Conservation (phyloP, 2,113 vertebrate genomes). For the Pterophyllum scalare region DNA sequence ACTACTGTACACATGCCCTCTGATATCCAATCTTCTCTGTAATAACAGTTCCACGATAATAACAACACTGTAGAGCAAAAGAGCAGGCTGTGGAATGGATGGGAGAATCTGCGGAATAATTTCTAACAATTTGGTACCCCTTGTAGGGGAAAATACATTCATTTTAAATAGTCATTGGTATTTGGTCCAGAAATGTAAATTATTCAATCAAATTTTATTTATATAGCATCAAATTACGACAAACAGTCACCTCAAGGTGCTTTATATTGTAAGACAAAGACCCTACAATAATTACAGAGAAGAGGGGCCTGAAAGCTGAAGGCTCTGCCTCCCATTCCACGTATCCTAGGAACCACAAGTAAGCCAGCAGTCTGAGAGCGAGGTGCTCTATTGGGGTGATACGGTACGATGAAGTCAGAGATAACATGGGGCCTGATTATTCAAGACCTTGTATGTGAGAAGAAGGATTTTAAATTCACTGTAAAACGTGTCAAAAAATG, state of each 20-base stretch:
- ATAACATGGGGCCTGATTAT: too few relatives aligned
- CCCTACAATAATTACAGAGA: too few relatives aligned
- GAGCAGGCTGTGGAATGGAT: neutral
- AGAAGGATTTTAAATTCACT: neutral
- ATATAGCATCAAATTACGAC: too few relatives aligned
- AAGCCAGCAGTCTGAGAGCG: too few relatives aligned
- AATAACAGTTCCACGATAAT: slow-evolving; percentile 37
- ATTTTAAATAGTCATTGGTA: neutral
- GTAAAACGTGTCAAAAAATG: neutral
- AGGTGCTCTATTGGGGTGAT: too few relatives aligned
- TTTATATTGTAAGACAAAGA: too few relatives aligned
- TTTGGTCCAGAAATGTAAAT: neutral
- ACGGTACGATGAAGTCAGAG: too few relatives aligned
- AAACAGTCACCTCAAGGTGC: too few relatives aligned
- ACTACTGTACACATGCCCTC: slow-evolving; percentile 19
- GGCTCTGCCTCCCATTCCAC: too few relatives aligned
- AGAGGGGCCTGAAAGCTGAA: too few relatives aligned
- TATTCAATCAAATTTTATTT: neutral
- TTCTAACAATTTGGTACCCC: neutral
- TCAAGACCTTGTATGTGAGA: too few relatives aligned
- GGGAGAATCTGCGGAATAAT: neutral
- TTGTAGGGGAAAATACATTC: neutral
- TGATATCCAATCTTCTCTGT: slow-evolving; percentile 26
- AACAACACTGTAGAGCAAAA: slow-evolving; percentile 21
- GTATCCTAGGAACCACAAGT: too few relatives aligned